These are phyloP conservation scores for Megalurothrips usitatus DNA, from an alignment of 2,888 invertebrate genomes.

Conservation along the genomic window DNA sequence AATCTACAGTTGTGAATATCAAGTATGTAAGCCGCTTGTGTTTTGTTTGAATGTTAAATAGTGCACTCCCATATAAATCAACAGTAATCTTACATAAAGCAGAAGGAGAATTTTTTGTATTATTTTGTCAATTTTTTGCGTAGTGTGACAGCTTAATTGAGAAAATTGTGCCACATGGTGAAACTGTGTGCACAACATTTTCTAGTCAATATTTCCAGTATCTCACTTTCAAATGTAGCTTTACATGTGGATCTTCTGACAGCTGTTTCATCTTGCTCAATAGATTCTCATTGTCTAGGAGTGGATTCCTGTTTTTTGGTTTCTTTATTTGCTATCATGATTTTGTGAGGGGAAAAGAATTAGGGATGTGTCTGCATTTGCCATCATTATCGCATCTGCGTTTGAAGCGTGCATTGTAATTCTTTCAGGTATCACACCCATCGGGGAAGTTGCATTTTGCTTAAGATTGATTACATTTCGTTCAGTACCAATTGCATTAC, in stretches of 20 bases:
- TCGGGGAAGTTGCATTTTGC: slow-evolving; percentile 10
- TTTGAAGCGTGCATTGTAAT: background rate
- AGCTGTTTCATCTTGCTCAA: background rate
- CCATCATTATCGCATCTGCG: background rate
- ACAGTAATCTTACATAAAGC: background rate
- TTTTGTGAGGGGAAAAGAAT: background rate
- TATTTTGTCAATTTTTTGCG: background rate
- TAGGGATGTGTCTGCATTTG: background rate
- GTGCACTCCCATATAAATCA: background rate
- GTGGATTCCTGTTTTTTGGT: background rate
- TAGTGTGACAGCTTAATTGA: too few relatives aligned
- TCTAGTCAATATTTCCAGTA: slow-evolving; percentile 16
- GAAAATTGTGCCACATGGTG: too few relatives aligned
- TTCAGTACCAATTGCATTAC: background rate
- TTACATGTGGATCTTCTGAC: background rate
- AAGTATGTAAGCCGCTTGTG: background rate
- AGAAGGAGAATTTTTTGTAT: background rate
- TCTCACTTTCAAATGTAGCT: background rate
- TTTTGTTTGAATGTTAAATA: background rate
- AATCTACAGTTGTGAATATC: background rate
- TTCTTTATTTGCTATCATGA: background rate
- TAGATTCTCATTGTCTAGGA: background rate
- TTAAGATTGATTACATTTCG: background rate
- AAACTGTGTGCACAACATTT: background rate
- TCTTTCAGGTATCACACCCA: background rate